A percentile compares a stretch with the other conserved stretches of the same genome.
phyloP scores from a whole-genome alignment of 2,888 invertebrate genomes.

The Andrena flavipes region DNA sequence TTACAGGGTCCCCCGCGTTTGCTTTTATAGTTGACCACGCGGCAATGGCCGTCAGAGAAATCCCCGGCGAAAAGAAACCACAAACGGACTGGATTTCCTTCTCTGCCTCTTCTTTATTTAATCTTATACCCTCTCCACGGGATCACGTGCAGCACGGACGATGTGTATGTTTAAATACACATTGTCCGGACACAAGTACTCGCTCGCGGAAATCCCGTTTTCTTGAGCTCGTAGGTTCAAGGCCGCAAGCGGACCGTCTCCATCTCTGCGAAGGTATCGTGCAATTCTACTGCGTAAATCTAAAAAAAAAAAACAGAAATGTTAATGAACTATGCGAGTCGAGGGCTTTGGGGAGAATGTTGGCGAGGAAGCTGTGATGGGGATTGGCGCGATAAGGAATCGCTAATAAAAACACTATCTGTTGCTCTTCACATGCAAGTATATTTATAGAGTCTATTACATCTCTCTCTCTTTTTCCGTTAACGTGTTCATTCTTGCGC shows the following conservation, averaged over 20 bases:
- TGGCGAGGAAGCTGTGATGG: no score
- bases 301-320: neutral
- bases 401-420: neutral
- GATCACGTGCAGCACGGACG: no score
- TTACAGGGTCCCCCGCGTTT: neutral
- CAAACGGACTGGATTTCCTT: slow-evolving; percentile 18
- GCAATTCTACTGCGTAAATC: no score
- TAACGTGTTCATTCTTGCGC: slow-evolving; percentile 1
- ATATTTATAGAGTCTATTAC: slow-evolving; percentile 12
- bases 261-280: neutral
- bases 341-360: no score
- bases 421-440: neutral
- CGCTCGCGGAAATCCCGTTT: slow-evolving; percentile 28
- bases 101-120: neutral
- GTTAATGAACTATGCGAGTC: no score
- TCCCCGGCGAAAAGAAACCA: neutral
- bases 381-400: neutral
- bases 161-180: neutral
- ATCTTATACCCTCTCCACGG: neutral
- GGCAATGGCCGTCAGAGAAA: slow-evolving; percentile 5
- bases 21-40: slow-evolving; percentile 59
- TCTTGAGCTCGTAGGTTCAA: slow-evolving; percentile 7
- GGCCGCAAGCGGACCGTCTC: neutral
- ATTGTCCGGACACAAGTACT: no score
- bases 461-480: slow-evolving; percentile 3